phyloP scores from a whole-genome alignment of 2,113 vertebrate species.

The Ceyx melanurus region DNA sequence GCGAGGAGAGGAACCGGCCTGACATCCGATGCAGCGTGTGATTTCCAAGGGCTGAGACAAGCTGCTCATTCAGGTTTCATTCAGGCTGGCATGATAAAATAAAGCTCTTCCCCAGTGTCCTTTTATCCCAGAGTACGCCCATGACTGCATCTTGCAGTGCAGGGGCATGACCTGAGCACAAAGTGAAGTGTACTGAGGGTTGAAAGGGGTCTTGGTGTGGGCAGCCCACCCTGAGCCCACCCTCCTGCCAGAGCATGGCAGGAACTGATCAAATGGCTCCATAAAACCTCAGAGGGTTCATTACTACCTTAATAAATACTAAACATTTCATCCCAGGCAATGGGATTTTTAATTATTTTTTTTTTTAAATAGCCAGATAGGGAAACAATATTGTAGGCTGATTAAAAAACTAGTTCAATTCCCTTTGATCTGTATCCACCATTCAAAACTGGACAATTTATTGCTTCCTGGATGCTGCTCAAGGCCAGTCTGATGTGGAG shows the following conservation, averaged over 20 bases:
- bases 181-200: rapidly evolving
- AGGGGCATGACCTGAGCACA: background rate
- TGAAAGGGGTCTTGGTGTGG: background rate
- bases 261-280: background rate
- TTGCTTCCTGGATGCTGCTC: constrained; percentile 36
- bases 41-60: background rate
- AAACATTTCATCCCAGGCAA: background rate
- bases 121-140: background rate
- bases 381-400: background rate
- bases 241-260: rapidly evolving
- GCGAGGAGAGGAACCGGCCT: background rate
- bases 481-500: rapidly evolving
- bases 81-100: background rate
- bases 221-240: background rate
- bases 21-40: background rate
- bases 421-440: constrained; percentile 35
- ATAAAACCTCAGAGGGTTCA: background rate
- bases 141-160: rapidly evolving
- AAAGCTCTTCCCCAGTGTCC: background rate
- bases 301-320: background rate
- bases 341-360: background rate
- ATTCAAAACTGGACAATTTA: constrained; percentile 35
- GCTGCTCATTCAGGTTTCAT: background rate
- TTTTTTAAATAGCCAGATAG: background rate
- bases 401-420: background rate